Base-by-base conservation (phyloP, 2,888 invertebrate species). In the Lithophane socia region DNA sequence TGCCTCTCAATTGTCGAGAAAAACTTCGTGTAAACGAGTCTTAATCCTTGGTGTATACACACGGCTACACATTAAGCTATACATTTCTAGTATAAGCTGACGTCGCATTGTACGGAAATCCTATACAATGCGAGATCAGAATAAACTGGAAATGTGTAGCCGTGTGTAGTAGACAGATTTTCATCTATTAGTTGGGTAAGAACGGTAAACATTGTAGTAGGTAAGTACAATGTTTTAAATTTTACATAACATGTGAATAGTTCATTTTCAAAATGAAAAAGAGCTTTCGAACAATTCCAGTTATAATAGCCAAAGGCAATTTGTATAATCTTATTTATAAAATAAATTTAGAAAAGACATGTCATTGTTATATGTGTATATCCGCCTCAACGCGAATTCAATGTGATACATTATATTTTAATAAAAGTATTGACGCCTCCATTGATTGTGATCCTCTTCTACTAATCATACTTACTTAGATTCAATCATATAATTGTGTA, bases 251-350 rank as follows among this genome's bases (percentile, higher is more conserved):
- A 2, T 52, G 13, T 52, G 5, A 56, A 16, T 16, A 21, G 44
- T 63, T 69, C 7, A 69, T 52, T 52, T 54, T 42, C 9, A 49
- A 42, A 42, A 56, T 10, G 1, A n/a, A 54, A 81, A 61, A n/a
- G 24, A 66, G 66, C 54, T 66, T 61, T n/a, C 1, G 18, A 47
- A 64, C n/a, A 21, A 37, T 16, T 44, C 12, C 73, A 64, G n/a
- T 21, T 9, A 13, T 56, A 77, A 5, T 8, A 54, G 80, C 77
- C 80, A 64, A 54, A 71, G 77, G 80, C 80, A 75, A 74, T 61
- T 74, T 44, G 16, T 42, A 13, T 75, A 10, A n/a, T 56, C 21
- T 13, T 9, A 16, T 69, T 18, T 52, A 37, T 52, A 13, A 4
- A 13, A n/a, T 21, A 54, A 12, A 8, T 18, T 52, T 18, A 29